Evolutionary conservation across 35 echinoderm and acorn worm genomes (phyloP).

Genomic region (Stichopus chloronotus): DNA sequence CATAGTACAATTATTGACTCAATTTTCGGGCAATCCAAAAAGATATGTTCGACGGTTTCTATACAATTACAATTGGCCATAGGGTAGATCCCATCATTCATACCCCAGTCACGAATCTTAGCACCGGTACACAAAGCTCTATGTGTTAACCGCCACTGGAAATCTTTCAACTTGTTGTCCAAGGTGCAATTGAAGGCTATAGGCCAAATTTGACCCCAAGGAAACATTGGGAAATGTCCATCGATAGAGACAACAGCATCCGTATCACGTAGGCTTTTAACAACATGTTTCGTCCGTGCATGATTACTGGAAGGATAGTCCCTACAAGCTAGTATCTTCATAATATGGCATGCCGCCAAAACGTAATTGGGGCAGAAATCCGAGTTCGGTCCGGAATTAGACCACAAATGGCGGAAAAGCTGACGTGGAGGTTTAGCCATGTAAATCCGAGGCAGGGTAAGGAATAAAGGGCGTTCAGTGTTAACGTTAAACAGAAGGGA

Average conservation of each 20-base stretch:
- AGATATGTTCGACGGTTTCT: slow-evolving; percentile 16
- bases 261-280: neutral
- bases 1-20: neutral
- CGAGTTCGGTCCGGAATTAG: neutral
- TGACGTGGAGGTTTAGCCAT: neutral
- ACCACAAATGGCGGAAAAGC: neutral
- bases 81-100: neutral
- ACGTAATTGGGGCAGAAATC: neutral
- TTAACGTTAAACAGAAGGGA: neutral
- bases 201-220: neutral
- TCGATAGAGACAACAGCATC: neutral
- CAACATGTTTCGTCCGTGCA: neutral
- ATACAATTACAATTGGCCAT: neutral
- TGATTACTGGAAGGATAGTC: neutral
- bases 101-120: neutral
- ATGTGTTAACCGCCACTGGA: slow-evolving; percentile 11
- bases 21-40: neutral
- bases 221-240: neutral
- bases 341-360: neutral
- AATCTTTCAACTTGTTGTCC: slow-evolving; percentile 8
- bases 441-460: neutral
- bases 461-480: slow-evolving; percentile 1
- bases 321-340: neutral
- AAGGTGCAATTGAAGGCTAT: neutral
- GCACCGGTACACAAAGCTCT: neutral